Base-by-base conservation (phyloP, 2,888 invertebrate genomes). In the Nesidiocoris tenuis region DNA sequence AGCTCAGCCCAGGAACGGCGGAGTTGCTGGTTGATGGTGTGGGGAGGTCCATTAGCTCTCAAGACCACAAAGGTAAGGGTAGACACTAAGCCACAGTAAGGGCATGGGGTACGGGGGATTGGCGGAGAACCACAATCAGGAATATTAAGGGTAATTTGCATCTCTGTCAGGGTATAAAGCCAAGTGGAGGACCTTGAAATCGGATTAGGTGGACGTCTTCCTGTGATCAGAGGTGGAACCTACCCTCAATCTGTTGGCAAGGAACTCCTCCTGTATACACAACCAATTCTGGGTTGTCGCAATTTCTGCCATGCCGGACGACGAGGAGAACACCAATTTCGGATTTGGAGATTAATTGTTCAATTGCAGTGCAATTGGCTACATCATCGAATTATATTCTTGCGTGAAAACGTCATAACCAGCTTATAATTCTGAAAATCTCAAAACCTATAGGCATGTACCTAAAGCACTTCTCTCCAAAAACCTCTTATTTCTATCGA, bases 121-220 rank as follows among this genome's bases (percentile, higher is more conserved):
- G 25, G 64, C 1, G 65, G 39, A 39, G 65, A 39, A 24, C 39
- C 65, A 65, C 65, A 65, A 65, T 65, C 65, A 39, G 39, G 39
- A 39, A 39, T 65, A 65, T 65, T 65, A 65, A 65, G 65, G 65
- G 65, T 65, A 65, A 65, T 65, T 65, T 65, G 65, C 65, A 65
- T 65, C 25, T 65, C 65, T 65, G 65, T 39, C 65, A 39, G 25
- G 39, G 39, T 3, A 39, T 39, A 39, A 7, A 39, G 39, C 5
- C 39, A 12, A 39, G 12, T 39, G 12, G 39, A 65, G n/a, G 25
- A 39, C 19, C 65, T 39, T 39, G 65, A 65, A 39, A 65, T 65
- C 1, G 19, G 17, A 39, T 65, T 65, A 65, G 19, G 65, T 19
- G 3, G 3, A 39, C 25, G 65, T 18, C 7, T 65, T 39, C 65